phyloP scores from a whole-genome alignment of 2,888 invertebrate genomes.

The Allygus modestus region DNA sequence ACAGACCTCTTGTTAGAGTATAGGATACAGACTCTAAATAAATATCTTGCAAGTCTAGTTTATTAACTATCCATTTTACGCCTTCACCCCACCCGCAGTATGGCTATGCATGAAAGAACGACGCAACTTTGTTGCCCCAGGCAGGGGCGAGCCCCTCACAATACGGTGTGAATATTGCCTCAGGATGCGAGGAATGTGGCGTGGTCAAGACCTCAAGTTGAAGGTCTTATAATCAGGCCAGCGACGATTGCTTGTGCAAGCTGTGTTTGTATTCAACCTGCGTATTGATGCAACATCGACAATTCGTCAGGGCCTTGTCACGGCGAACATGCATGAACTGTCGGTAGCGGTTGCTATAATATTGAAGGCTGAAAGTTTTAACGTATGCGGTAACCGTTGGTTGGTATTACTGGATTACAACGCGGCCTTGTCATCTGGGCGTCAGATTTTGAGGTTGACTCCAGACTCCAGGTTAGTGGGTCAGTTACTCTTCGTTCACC shows the following conservation, averaged over 20 bases:
- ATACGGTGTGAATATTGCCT: background rate
- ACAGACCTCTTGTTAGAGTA: too few species aligned
- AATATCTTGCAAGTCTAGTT: too few species aligned
- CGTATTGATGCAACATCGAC: background rate
- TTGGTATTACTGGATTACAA: background rate
- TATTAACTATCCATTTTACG: too few species aligned
- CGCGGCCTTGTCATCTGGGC: background rate
- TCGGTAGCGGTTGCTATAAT: background rate
- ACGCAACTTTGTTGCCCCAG: too few species aligned
- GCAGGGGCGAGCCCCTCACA: background rate
- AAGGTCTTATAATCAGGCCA: constrained; percentile 25
- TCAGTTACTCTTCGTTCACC: background rate
- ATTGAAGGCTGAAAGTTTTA: too few species aligned
- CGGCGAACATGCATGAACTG: background rate
- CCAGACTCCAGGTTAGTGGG: background rate
- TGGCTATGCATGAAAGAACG: too few species aligned
- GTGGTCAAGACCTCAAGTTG: constrained; percentile 2
- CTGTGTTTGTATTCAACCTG: background rate
- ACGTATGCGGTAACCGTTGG: too few species aligned
- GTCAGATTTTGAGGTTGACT: background rate
- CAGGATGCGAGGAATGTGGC: background rate
- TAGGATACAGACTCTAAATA: too few species aligned
- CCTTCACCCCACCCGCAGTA: too few species aligned
- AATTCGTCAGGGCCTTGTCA: background rate
- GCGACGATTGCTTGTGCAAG: constrained; percentile 9